Evolutionary conservation across 2,113 vertebrate genomes (phyloP), one percentile per base, ranked within the genome.

Genomic region (Orientallactaga bullata): DNA sequence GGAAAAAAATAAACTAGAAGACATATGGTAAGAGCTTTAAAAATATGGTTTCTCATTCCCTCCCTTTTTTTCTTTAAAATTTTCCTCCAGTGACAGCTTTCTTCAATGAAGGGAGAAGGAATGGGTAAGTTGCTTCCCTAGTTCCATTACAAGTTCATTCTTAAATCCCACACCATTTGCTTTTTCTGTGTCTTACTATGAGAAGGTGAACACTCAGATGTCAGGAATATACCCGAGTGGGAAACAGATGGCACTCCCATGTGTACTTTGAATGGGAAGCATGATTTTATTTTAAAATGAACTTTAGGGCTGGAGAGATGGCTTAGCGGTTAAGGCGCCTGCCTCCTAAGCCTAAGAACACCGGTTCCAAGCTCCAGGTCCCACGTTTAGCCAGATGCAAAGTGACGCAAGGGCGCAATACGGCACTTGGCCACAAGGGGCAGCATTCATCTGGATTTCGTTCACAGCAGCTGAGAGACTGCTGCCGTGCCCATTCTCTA

Each of bases 261-360:
- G 39, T 93, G 78, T 73, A 35, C 80, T 76, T 39, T 18, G 21
- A 88, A 30, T 35, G 58, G n/a, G 32, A 26, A 73, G 28, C 8
- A 74, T 69, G 69, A 83, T 42, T 60, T 74, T 72, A 66, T 83
- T 94, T 89, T 30, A 63, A 95, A 93, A 82, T 9, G 13, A 91
- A n/a, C n/a, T n/a, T n/a, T n/a, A n/a, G n/a, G n/a, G n/a, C n/a
- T n/a, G n/a, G n/a, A n/a, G n/a, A n/a, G n/a, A n/a, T n/a, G n/a
- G n/a, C n/a, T n/a, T n/a, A n/a, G n/a, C n/a, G n/a, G n/a, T n/a
- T n/a, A n/a, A n/a, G n/a, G n/a, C n/a, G n/a, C n/a, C n/a, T n/a
- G n/a, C n/a, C n/a, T n/a, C n/a, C n/a, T n/a, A n/a, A n/a, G n/a
- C n/a, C n/a, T n/a, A n/a, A n/a, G n/a, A n/a, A n/a, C n/a, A n/a